A percentile compares a stretch with the other conserved stretches of the same genome.
phyloP scores from a whole-genome alignment of 2,113 vertebrate genomes.

The Perognathus longimembris region DNA sequence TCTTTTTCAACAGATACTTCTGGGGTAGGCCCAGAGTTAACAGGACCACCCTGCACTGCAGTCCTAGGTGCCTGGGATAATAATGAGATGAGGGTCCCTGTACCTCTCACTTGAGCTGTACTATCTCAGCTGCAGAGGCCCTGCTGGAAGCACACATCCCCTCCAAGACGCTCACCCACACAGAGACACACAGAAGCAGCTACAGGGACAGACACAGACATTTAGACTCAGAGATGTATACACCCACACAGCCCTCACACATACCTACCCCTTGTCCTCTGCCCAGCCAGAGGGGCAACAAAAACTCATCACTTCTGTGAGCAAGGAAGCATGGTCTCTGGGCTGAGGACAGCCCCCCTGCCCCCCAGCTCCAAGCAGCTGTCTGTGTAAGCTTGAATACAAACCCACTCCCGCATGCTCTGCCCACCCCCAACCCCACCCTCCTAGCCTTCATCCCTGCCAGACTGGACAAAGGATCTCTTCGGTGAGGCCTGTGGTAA shows the following conservation, averaged over 20 bases:
- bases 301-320: background rate
- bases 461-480: conserved; percentile 65
- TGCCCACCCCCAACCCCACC: background rate
- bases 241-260: background rate
- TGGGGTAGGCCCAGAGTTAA: background rate
- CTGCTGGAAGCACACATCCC: background rate
- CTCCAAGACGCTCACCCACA: background rate
- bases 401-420: background rate
- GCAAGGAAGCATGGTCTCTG: conserved; percentile 42
- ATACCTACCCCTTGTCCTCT: background rate
- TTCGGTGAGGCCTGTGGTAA: conserved; percentile 81
- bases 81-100: background rate
- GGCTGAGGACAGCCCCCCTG: background rate
- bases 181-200: background rate
- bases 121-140: background rate
- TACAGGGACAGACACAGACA: background rate
- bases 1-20: background rate
- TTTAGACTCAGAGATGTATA: background rate
- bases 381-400: background rate
- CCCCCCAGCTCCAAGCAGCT: background rate
- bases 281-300: conserved; percentile 39
- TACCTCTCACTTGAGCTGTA: background rate
- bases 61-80: too few relatives aligned
- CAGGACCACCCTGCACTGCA: background rate
- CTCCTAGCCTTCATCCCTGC: conserved; percentile 42